phyloP scores from a whole-genome alignment of 2,797 vertebrate genomes.

The Pristis pectinata region DNA sequence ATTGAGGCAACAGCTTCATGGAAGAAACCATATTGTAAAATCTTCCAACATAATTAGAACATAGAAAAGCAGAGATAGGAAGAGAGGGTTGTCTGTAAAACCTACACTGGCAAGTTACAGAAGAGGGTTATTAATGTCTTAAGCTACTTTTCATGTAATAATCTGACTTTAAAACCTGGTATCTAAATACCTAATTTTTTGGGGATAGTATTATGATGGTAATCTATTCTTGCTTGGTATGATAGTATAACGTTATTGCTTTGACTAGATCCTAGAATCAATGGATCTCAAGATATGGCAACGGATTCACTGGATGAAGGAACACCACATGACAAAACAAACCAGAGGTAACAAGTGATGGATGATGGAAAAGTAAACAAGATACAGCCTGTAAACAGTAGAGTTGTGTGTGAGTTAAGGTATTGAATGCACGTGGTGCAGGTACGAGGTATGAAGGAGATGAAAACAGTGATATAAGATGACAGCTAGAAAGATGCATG shows the following conservation, averaged over 20 bases:
- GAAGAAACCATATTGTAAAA: background rate
- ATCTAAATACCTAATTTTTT: background rate
- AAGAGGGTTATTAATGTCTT: background rate
- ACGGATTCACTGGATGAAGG: background rate
- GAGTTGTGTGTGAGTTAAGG: background rate
- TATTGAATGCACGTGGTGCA: background rate
- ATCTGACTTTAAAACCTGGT: background rate
- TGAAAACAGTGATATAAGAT: background rate
- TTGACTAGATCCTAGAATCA: background rate
- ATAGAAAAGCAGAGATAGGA: background rate
- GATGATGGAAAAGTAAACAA: background rate
- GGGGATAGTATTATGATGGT: too few species aligned
- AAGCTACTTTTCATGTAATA: background rate
- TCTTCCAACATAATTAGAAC: background rate
- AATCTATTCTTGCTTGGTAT: background rate
- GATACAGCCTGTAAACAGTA: background rate
- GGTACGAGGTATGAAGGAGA: background rate
- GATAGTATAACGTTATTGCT: background rate
- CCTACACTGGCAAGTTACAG: background rate
- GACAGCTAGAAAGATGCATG: background rate
- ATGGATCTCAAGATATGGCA: background rate
- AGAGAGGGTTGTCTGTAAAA: background rate
- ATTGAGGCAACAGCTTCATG: background rate
- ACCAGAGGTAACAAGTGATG: slow-evolving; percentile 18
- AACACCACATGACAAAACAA: background rate